phyloP scores from a whole-genome alignment of 2,113 vertebrate species.

The Silurus asotus region DNA sequence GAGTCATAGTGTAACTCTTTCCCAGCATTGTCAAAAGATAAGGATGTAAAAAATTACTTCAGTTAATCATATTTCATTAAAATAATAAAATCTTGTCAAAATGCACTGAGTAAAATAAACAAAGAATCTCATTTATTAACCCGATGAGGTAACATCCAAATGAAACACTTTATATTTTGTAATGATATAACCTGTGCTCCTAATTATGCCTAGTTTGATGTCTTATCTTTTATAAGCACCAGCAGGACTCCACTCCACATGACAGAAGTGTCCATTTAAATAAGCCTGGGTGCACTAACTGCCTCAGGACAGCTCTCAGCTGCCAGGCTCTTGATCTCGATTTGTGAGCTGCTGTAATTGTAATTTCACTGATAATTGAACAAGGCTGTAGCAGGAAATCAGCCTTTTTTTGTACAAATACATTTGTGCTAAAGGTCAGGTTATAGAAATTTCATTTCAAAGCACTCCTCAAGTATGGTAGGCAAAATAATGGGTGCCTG shows the following conservation, averaged over 20 bases:
- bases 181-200: not conserved
- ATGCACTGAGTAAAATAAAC: not conserved
- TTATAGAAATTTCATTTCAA: slow-evolving; percentile 57
- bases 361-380: slow-evolving; percentile 68
- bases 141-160: slow-evolving; percentile 14
- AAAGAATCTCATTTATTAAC: not conserved
- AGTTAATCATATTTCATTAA: not conserved
- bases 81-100: not conserved
- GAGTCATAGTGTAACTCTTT: not conserved
- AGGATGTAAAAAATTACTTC: not conserved
- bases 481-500: slow-evolving; percentile 25
- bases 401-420: slow-evolving; percentile 39
- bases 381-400: slow-evolving; percentile 60
- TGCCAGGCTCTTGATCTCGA: slow-evolving; percentile 22
- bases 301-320: slow-evolving; percentile 11
- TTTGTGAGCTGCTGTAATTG: slow-evolving; percentile 54
- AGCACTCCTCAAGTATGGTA: slow-evolving; percentile 44
- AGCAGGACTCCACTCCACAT: slow-evolving; percentile 18
- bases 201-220: not conserved
- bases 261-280: slow-evolving; percentile 28
- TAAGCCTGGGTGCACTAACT: slow-evolving; percentile 9
- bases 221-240: slow-evolving; percentile 29
- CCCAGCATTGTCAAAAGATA: slow-evolving; percentile 10
- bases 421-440: slow-evolving; percentile 53
- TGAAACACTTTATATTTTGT: not conserved